Evolutionary conservation across 2,113 vertebrate species (phyloP), one percentile per base, ranked within the genome.

Genomic region (Cyprinodon tularosa): DNA sequence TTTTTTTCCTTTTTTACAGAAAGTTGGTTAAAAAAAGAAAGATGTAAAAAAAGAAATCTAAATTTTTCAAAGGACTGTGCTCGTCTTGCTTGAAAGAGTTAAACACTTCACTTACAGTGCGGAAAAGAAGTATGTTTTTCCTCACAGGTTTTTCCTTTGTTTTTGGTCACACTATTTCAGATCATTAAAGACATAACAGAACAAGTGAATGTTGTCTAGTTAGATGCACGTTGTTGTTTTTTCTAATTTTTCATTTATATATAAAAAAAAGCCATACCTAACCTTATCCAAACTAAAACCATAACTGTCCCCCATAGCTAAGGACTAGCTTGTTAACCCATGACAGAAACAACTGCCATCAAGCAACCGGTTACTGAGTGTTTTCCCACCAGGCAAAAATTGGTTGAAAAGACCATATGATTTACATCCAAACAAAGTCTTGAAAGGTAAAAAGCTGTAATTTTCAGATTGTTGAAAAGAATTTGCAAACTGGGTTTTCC

Each of bases 11-110:
- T 29, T 29, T 29, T 29, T 29, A 29, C 29, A 29, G 29, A 29
- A 50, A 7, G 14, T 17, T 17, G 13, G 14, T 3, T 17, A 17
- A 20, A 20, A 40, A 29, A 66, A 62, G 62, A 40, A 66, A 3
- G 15, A 13, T 13, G 11, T 14, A 60, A 60, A 53, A 53, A 39
- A 6, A 69, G 38, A 70, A 53, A 10, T 1, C 9, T 44, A 47
- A 44, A 50, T 2, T 62, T 68, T 79, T 57, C 77, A 82, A 84
- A 48, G 29, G 12, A 47, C 1, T 0, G 13, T 67, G 71, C 72
- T 75, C 71, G 70, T 80, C 76, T 40, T 29, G 53, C 66, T 70
- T 70, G 36, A 64, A 53, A 83, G 47, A 81, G 66, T 66, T 81
- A 66, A 29, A 29, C 68, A 77, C 74, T 76, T 60, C 17, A 75